phyloP scores from a whole-genome alignment of 2,888 invertebrate species.

The Steinernema carpocapsae region DNA sequence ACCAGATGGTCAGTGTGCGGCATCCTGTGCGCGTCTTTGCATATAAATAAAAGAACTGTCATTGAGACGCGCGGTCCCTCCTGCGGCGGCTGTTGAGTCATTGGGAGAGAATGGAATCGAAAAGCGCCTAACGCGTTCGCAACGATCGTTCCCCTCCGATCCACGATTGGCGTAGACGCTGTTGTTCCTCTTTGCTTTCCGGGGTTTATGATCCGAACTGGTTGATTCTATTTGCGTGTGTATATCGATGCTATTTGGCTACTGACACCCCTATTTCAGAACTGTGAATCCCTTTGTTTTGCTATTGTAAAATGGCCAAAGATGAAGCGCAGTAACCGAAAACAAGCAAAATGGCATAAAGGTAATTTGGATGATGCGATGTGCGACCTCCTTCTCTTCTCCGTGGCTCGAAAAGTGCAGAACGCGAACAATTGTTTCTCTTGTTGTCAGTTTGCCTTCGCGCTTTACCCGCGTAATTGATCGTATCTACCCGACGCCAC shows the following conservation, averaged over 20 bases:
- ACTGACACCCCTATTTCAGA: background rate
- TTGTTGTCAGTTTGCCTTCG: conserved; percentile 11
- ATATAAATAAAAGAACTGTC: conserved; percentile 32
- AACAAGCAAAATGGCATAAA: background rate
- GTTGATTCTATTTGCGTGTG: background rate
- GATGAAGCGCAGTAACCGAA: background rate
- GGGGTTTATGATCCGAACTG: background rate
- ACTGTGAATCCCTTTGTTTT: background rate
- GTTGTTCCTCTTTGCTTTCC: background rate
- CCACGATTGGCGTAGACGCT: background rate
- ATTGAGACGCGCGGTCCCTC: conserved; percentile 11
- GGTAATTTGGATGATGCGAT: conserved; percentile 8
- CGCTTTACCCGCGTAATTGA: background rate
- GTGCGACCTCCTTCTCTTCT: too few species aligned
- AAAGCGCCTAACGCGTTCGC: conserved; percentile 7
- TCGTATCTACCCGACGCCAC: conserved; percentile 7
- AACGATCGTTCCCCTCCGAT: background rate
- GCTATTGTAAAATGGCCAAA: background rate
- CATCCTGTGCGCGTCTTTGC: background rate
- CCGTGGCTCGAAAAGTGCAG: too few species aligned
- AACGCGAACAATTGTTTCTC: background rate
- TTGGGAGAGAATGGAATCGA: background rate
- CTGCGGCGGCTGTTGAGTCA: conserved; percentile 26
- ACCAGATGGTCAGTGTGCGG: conserved; percentile 17
- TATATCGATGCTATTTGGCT: background rate